These are phyloP conservation scores for Octopus sinensis DNA, from an alignment of 1,140 invertebrate species.

Conservation along the genomic window DNA sequence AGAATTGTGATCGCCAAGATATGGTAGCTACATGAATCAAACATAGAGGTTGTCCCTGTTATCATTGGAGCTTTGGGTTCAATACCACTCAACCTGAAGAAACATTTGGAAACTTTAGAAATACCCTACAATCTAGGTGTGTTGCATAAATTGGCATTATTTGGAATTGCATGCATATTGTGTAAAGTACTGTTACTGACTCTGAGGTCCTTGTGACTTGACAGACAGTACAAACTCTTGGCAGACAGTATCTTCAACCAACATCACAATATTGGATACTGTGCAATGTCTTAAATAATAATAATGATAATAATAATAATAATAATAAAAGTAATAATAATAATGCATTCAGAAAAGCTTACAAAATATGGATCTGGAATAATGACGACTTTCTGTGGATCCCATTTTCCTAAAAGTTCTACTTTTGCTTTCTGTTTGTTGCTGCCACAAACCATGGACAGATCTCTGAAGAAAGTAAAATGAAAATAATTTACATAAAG, in stretches of 20 bases:
- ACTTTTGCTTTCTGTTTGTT: constrained; percentile 68
- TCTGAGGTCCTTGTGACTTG: not conserved
- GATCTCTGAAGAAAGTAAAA: too few species aligned
- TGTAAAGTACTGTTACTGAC: not conserved
- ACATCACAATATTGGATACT: not conserved
- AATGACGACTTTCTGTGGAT: constrained; percentile 69
- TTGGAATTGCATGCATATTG: too few species aligned
- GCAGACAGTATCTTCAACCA: not conserved
- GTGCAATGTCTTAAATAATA: not conserved
- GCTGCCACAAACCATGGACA: too few species aligned
- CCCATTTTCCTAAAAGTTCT: constrained; percentile 75
- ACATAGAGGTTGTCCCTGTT: too few species aligned
- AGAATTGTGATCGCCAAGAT: too few species aligned
- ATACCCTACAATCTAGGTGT: too few species aligned
- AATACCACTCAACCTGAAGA: too few species aligned
- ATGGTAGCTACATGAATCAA: too few species aligned
- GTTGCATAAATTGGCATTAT: too few species aligned
- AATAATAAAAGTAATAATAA: not conserved
- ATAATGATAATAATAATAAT: not conserved
- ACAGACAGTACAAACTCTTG: not conserved
- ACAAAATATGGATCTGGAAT: constrained; percentile 12
- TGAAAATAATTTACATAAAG: too few species aligned
- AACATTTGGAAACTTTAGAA: too few species aligned
- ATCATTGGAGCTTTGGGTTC: too few species aligned
- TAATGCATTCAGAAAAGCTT: not conserved